Conservation (phyloP, 2,888 invertebrate genomes). For the Eristalis intricaria region DNA sequence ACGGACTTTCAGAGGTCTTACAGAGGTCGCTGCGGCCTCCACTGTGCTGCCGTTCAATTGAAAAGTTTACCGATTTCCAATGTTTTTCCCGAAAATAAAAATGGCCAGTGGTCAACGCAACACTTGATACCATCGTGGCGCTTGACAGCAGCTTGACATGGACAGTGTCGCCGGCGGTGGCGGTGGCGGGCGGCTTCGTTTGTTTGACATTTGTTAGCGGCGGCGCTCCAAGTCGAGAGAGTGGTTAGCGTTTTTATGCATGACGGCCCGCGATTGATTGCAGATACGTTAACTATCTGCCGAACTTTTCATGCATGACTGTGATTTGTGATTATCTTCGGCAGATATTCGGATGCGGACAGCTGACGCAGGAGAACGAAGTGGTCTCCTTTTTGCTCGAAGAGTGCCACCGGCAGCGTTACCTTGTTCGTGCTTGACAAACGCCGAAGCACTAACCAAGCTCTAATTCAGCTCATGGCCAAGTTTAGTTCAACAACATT, state of each 20-base stretch:
- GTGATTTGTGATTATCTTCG: slow-evolving; percentile 22
- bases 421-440: slow-evolving; percentile 18
- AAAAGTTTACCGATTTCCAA: slow-evolving; percentile 18
- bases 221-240: slow-evolving; percentile 36
- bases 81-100: slow-evolving; percentile 8
- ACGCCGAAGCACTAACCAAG: slow-evolving; percentile 23
- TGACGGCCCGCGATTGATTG: slow-evolving; percentile 15
- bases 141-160: background rate
- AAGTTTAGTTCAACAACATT: slow-evolving; percentile 50
- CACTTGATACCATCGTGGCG: slow-evolving; percentile 44
- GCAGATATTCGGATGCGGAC: background rate
- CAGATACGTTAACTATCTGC: background rate
- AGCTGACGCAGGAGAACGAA: background rate
- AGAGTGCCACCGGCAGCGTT: background rate
- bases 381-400: background rate
- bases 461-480: slow-evolving; percentile 60
- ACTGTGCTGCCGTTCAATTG: slow-evolving; percentile 38
- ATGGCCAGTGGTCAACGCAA: slow-evolving; percentile 46
- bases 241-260: slow-evolving; percentile 52
- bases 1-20: slow-evolving; percentile 26
- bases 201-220: slow-evolving; percentile 61
- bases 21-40: slow-evolving; percentile 60
- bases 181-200: slow-evolving; percentile 13
- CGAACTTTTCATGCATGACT: slow-evolving; percentile 2
- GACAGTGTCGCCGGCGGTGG: background rate